Percentiles rank a stretch among this genome's conserved stretches.
Conservation (phyloP, 2,797 vertebrate species). For the Caiman crocodilus region DNA sequence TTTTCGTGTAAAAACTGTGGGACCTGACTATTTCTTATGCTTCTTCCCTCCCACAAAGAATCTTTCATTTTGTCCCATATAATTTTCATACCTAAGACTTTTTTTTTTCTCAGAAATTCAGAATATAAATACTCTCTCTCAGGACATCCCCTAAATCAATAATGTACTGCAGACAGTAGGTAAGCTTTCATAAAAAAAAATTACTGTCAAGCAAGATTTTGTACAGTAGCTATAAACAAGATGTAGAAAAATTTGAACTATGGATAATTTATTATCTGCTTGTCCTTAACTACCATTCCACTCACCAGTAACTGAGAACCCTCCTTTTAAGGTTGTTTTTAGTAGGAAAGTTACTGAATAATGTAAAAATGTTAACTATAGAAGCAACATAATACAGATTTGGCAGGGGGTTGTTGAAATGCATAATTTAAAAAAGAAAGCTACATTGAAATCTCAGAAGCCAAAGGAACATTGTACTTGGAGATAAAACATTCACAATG, state of each 20-base stretch:
- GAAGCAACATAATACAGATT: neutral
- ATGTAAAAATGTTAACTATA: neutral
- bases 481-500: slow-evolving; percentile 58
- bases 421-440: slow-evolving; percentile 2
- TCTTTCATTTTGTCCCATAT: neutral
- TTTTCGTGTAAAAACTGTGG: slow-evolving; percentile 1
- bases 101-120: slow-evolving; percentile 35
- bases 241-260: neutral
- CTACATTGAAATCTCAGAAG: slow-evolving; percentile 22
- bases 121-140: slow-evolving; percentile 28
- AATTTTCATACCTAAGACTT: neutral
- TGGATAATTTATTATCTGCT: slow-evolving; percentile 16
- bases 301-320: neutral
- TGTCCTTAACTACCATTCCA: slow-evolving; percentile 10
- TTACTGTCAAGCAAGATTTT: neutral
- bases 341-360: slow-evolving; percentile 27
- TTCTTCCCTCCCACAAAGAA: slow-evolving; percentile 14
- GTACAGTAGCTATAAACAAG: slow-evolving; percentile 15
- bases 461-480: neutral
- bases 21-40: neutral
- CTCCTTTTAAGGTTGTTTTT: slow-evolving; percentile 35
- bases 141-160: slow-evolving; percentile 12
- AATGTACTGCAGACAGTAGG: neutral
- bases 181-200: slow-evolving; percentile 37
- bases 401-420: slow-evolving; percentile 18